Conservation (phyloP, 2,113 vertebrate genomes). For the Syngnathus scovelli region DNA sequence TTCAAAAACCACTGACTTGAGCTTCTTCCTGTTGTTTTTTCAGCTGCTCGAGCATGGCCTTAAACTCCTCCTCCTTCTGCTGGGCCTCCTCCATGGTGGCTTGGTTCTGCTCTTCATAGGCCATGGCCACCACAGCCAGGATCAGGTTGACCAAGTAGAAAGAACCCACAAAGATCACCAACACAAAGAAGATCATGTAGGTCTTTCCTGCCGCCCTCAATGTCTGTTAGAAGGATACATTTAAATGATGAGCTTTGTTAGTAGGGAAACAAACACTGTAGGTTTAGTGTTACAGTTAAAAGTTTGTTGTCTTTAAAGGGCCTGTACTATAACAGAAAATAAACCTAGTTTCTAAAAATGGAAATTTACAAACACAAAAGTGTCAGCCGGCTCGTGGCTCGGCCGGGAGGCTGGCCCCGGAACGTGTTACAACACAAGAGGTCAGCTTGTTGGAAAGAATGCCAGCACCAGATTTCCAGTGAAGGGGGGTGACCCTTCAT, state of each 20-base stretch:
- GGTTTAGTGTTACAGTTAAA: neutral
- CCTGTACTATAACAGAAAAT: too few relatives aligned
- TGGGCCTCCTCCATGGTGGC: conserved; percentile 91
- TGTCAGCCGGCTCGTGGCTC: too few relatives aligned
- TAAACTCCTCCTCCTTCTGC: conserved; percentile 94
- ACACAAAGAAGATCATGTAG: conserved; percentile 98
- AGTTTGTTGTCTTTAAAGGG: too few relatives aligned
- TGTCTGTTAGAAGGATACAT: conserved; percentile 68
- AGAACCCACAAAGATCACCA: conserved; percentile 98
- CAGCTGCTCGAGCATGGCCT: conserved; percentile 94
- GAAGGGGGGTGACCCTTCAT: too few relatives aligned
- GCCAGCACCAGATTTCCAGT: too few relatives aligned
- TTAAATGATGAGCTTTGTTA: conserved; percentile 13
- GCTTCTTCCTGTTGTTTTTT: conserved; percentile 95
- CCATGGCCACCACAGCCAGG: conserved; percentile 97
- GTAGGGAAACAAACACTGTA: neutral
- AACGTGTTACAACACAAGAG: too few relatives aligned
- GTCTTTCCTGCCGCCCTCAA: conserved; percentile 94
- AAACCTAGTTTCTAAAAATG: too few relatives aligned
- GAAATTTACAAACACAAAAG: too few relatives aligned
- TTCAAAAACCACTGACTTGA: conserved; percentile 71
- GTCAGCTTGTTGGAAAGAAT: too few relatives aligned
- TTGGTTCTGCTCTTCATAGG: conserved; percentile 98
- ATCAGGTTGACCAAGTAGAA: conserved; percentile 98
- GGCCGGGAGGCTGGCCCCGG: too few relatives aligned